These are phyloP conservation scores for Drosophila chauvacae DNA, from an alignment of 1,140 invertebrate species.

Conservation along the genomic window DNA sequence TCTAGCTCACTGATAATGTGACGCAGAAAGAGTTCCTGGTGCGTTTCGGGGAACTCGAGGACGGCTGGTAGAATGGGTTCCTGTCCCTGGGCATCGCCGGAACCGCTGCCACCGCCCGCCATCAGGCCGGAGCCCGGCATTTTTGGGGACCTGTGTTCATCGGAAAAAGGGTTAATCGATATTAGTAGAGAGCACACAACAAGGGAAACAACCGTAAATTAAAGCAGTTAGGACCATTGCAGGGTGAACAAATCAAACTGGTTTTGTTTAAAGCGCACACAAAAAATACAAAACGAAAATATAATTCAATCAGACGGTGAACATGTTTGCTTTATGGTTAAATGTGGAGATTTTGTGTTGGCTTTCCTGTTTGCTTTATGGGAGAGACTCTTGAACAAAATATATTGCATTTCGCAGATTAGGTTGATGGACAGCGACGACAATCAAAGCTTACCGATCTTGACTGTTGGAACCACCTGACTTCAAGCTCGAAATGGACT, in stretches of 20 bases:
- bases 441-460: conserved; percentile 75
- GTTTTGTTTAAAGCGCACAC: conserved; percentile 35
- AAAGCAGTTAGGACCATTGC: conserved; percentile 38
- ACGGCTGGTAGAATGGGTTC: conserved; percentile 97
- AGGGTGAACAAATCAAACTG: conserved; percentile 4
- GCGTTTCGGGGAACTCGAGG: conserved; percentile 96
- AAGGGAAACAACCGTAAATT: conserved; percentile 3
- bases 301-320: conserved; percentile 31
- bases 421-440: background rate
- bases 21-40: conserved; percentile 95
- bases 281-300: conserved; percentile 24
- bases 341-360: conserved; percentile 21
- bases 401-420: conserved; percentile 12
- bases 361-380: conserved; percentile 23
- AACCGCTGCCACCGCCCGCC: conserved; percentile 64
- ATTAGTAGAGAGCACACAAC: conserved; percentile 37
- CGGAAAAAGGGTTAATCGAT: conserved; percentile 42
- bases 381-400: conserved; percentile 5
- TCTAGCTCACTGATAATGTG: conserved; percentile 95
- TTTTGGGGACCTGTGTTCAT: conserved; percentile 66
- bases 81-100: conserved; percentile 86
- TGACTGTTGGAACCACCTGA: conserved; percentile 88
- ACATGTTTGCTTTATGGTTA: conserved; percentile 10
- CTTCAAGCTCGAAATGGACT: conserved; percentile 88
- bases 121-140: conserved; percentile 66